These are phyloP conservation scores for Anisognathus igniventris DNA, from an alignment of 2,797 vertebrate species.

Conservation along the genomic window DNA sequence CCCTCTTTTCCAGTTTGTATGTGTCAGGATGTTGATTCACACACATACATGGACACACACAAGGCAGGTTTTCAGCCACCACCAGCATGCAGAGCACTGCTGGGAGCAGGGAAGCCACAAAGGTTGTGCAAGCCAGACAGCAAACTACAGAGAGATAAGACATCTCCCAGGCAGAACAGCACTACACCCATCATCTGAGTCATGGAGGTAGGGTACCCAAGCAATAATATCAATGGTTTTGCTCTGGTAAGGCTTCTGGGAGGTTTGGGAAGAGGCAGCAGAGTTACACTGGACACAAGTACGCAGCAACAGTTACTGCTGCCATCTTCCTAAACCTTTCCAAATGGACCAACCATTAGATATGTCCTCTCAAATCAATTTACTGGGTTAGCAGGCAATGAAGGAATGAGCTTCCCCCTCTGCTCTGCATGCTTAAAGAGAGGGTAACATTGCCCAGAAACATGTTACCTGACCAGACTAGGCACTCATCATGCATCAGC, in stretches of 20 bases:
- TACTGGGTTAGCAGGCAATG: neutral
- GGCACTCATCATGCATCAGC: neutral
- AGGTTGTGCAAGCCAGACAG: neutral
- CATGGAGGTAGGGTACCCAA: neutral
- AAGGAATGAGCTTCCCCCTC: neutral
- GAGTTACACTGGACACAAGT: neutral
- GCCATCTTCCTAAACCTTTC: neutral
- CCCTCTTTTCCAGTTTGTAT: neutral
- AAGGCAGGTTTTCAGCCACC: neutral
- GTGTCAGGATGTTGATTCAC: neutral
- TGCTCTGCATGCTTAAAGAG: neutral
- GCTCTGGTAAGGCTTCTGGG: neutral
- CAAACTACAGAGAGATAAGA: neutral
- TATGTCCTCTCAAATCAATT: neutral
- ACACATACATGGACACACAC: fast-evolving
- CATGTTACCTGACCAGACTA: neutral
- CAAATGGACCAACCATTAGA: neutral
- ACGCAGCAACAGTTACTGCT: neutral
- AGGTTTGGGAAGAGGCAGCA: neutral
- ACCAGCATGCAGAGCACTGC: neutral
- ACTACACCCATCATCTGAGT: neutral
- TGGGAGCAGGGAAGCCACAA: neutral
- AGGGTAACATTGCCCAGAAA: neutral
- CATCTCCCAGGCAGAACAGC: neutral
- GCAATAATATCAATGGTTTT: neutral